Percentiles rank a stretch among this genome's conserved stretches.
Evolutionary conservation across 2,797 vertebrate species (phyloP).

Genomic region (Smutsia temminckii): DNA sequence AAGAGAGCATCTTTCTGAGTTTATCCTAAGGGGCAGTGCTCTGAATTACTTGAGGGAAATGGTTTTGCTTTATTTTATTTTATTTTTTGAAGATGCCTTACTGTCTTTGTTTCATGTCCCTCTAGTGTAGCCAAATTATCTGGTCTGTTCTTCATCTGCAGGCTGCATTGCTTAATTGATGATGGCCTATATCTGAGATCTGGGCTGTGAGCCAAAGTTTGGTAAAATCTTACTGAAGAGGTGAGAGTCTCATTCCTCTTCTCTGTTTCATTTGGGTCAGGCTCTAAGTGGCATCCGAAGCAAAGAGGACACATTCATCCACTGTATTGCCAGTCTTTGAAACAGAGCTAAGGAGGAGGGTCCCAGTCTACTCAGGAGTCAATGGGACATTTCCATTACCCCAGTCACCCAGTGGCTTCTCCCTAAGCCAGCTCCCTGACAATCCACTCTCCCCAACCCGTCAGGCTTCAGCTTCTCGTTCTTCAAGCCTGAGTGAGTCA

Average conservation of each 20-base stretch:
- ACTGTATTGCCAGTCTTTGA: not conserved
- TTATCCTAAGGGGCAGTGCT: not conserved
- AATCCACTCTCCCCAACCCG: too few relatives aligned
- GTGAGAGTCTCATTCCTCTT: not conserved
- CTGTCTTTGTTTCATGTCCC: not conserved
- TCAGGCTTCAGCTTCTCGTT: not conserved
- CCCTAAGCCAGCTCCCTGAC: too few relatives aligned
- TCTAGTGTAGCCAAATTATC: not conserved
- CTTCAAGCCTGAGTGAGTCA: not conserved
- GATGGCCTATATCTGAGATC: conserved; percentile 38
- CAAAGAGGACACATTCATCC: not conserved
- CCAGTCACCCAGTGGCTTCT: not conserved
- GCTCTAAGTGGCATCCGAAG: not conserved
- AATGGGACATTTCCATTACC: not conserved
- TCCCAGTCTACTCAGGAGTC: not conserved
- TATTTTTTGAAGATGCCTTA: not conserved
- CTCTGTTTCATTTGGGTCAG: conserved; percentile 5
- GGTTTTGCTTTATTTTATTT: not conserved
- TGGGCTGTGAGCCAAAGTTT: conserved; percentile 17
- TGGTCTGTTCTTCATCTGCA: not conserved
- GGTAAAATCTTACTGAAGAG: not conserved
- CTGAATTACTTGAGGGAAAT: not conserved
- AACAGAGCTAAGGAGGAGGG: not conserved
- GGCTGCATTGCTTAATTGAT: not conserved
- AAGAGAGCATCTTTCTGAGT: not conserved